phyloP scores from a whole-genome alignment of 2,888 invertebrate genomes.

The Diabrotica balteata region DNA sequence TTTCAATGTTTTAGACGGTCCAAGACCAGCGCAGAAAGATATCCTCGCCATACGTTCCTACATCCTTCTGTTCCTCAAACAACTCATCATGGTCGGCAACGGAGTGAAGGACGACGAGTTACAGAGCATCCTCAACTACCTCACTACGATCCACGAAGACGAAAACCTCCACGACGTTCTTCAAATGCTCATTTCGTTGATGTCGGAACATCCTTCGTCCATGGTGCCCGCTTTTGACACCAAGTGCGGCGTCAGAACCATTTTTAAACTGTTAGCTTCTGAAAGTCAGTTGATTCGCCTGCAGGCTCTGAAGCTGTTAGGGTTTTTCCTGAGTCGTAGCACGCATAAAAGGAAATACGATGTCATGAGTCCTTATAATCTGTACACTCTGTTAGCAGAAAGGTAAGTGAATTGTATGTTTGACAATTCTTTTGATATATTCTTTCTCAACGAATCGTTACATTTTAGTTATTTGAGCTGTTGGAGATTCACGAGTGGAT shows the following conservation, averaged over 20 bases:
- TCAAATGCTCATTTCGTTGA: slow-evolving; percentile 94
- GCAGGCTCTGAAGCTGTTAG: slow-evolving; percentile 94
- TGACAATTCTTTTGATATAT: too few relatives aligned
- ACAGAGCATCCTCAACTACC: slow-evolving; percentile 96
- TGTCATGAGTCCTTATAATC: slow-evolving; percentile 98
- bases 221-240: slow-evolving; percentile 99
- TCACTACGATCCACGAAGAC: slow-evolving; percentile 98
- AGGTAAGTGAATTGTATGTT: slow-evolving; percentile 6
- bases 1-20: slow-evolving; percentile 76
- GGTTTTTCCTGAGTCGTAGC: slow-evolving; percentile 96
- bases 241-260: slow-evolving; percentile 94
- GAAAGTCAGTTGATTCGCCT: slow-evolving; percentile 95
- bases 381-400: slow-evolving; percentile 95
- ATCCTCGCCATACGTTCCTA: slow-evolving; percentile 93
- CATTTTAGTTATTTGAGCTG: too few relatives aligned
- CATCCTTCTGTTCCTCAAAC: slow-evolving; percentile 93
- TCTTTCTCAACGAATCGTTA: too few relatives aligned
- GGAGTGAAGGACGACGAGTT: slow-evolving; percentile 98
- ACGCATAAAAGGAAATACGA: slow-evolving; percentile 99
- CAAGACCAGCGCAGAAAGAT: slow-evolving; percentile 92
- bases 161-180: slow-evolving; percentile 98
- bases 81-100: slow-evolving; percentile 95
- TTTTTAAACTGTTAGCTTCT: slow-evolving; percentile 95
- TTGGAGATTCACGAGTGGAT: too few relatives aligned
- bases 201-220: slow-evolving; percentile 98